Percentiles rank a stretch among this genome's conserved stretches.
phyloP scores from a whole-genome alignment of 2,113 vertebrate species.

The Etheostoma cragini region DNA sequence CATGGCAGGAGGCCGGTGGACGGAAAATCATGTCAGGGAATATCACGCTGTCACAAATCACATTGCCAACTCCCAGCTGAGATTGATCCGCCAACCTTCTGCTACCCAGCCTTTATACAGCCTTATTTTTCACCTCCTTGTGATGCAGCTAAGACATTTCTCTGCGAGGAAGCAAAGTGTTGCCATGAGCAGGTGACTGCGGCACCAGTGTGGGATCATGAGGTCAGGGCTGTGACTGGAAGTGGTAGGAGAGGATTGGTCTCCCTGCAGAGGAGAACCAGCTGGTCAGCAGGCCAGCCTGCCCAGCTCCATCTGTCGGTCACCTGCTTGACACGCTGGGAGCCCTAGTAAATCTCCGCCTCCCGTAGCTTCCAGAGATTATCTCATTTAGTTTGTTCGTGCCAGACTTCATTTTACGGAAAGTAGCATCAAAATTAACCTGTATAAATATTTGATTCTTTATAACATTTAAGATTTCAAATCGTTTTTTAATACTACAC shows the following conservation, averaged over 20 bases:
- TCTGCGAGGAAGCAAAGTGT: slow-evolving; percentile 27
- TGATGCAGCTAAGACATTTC: slow-evolving; percentile 28
- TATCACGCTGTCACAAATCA: slow-evolving; percentile 72
- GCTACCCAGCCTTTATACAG: slow-evolving; percentile 41
- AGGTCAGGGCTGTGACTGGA: slow-evolving; percentile 67
- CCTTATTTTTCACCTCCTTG: slow-evolving; percentile 23
- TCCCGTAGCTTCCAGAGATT: slow-evolving; percentile 52
- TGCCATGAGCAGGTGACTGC: slow-evolving; percentile 53
- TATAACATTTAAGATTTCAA: background rate
- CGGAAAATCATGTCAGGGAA: slow-evolving; percentile 65
- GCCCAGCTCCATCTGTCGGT: slow-evolving; percentile 74
- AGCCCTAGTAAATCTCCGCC: slow-evolving; percentile 49
- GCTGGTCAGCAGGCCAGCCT: slow-evolving; percentile 69
- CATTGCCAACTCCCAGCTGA: slow-evolving; percentile 69
- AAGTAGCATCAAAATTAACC: background rate
- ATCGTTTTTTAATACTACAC: background rate
- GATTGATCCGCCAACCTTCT: slow-evolving; percentile 72
- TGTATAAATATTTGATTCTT: background rate
- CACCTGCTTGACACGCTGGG: slow-evolving; percentile 67
- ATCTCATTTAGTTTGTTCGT: slow-evolving; percentile 30
- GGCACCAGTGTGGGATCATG: slow-evolving; percentile 38
- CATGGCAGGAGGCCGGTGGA: slow-evolving; percentile 51
- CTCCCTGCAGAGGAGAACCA: slow-evolving; percentile 65
- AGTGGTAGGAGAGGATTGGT: slow-evolving; percentile 70
- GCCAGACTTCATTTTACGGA: background rate